Base-by-base conservation (phyloP, 2,888 invertebrate genomes). In the Erebia ligea region DNA sequence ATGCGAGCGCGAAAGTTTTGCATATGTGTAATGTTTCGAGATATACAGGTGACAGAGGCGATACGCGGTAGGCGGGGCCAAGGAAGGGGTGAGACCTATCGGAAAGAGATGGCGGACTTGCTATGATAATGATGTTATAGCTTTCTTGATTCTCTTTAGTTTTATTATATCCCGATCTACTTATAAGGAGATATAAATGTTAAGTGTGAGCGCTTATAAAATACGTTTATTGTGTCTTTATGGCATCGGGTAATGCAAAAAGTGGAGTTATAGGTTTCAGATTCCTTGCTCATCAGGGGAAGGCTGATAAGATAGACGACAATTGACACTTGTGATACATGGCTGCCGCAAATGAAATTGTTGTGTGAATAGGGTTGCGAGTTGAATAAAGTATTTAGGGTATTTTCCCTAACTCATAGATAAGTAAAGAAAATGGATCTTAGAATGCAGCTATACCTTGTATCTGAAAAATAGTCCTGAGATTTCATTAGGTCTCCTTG, bases 71-170 rank as follows among this genome's bases (percentile, higher is more conserved):
- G 92, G 92, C 92, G 92, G 89, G 87, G 92, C 91, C 80, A 83
- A 83, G 81, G 86, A 88, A 85, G 90, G 91, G 91, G 89, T 90
- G 85, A 91, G 84, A 91, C 87, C 89, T 91, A 92, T 91, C 87
- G 91, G 91, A 93, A 89, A 92, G 93, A 93, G 93, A 93, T 90
- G 92, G 91, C 91, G 84, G 89, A 90, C 91, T 86, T 77, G 85
- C 92, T 92, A 93, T 92, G 93, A 93, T 93, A 93, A 93, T 93
- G 92, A 93, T 90, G 93, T 93, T 92, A 92, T 92, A 91, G 92
- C 92, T 92, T 91, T 92, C 92, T 90, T 91, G 92, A 92, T 74
- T 79, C 90, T 88, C 89, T 91, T 90, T 91, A 91, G 90, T 92
- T 92, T 92, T 93, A 91, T 92, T 92, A 91, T 92, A 89, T 88